phyloP scores from a whole-genome alignment of 2,113 vertebrate species.

The Formicarius rufipectus region DNA sequence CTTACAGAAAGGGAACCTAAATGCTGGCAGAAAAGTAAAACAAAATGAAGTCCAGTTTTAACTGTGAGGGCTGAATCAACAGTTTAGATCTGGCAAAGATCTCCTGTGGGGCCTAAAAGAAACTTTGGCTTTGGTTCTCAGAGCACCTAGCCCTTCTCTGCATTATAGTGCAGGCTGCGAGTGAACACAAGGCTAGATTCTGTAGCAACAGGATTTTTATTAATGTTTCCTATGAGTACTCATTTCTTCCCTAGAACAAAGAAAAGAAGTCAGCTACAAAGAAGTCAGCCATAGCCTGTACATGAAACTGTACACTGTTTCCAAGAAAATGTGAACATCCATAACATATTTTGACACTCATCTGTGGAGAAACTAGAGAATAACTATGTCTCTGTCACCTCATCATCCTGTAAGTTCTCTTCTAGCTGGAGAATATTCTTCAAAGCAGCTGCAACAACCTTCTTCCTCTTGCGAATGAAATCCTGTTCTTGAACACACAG shows the following conservation, averaged over 20 bases:
- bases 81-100: neutral
- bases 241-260: neutral
- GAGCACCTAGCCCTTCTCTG: neutral
- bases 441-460: slow-evolving; percentile 72
- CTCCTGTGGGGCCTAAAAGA: neutral
- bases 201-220: neutral
- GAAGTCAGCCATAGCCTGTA: neutral
- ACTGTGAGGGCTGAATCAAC: accelerated
- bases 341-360: neutral
- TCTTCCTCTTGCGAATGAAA: slow-evolving; percentile 80
- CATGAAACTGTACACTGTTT: neutral
- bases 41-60: neutral
- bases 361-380: neutral
- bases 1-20: neutral
- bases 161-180: neutral
- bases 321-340: neutral
- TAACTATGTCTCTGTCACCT: slow-evolving; percentile 60
- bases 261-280: neutral
- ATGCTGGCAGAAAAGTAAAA: neutral
- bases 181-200: neutral
- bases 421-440: slow-evolving; percentile 77
- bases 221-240: neutral
- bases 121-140: neutral
- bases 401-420: slow-evolving; percentile 59
- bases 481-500: slow-evolving; percentile 77